Base-by-base conservation (phyloP, 1,140 invertebrate genomes). In the Papilio glaucus region DNA sequence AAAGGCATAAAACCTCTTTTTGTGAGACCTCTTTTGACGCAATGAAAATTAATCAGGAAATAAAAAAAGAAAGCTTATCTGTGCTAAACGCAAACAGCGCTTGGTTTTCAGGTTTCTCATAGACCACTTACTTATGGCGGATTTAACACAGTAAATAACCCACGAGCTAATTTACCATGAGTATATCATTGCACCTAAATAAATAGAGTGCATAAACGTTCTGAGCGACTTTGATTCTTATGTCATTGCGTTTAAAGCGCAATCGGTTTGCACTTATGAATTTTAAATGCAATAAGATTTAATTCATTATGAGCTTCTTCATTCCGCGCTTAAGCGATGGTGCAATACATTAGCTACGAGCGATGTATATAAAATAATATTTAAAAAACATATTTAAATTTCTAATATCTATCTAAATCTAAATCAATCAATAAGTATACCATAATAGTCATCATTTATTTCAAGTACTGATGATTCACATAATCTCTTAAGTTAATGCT, bases 161-260 rank as follows among this genome's bases (percentile, higher is more conserved):
- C 60, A 45, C 63, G 41, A 75, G 70, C 73, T 77, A 74, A 77
- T 75, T 75, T 38, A 63, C 73, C 69, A 53, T 78, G 81, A 81
- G 73, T 73, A 77, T 84, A 87, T 86, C 85, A 84, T 79, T 90
- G 85, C 88, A 90, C 88, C 88, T 90, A 90, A 90, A 80, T 84
- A 88, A 90, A 88, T 87, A 87, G 71, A 75, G 60, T 69, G 1
- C 18, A 10, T 26, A 70, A 78, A 61, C 53, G 13, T 39, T 37
- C 8, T 8, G 37, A 3, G 38, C 6, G 26, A 75, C 57, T 71
- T 75, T 85, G 29, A 60, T 74, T 69, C 73, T 49, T 83, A 82
- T 65, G 10, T 0, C 12, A 0, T n/a, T 15, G 7, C 0, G 7
- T 12, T 73, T 71, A 41, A 61, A 73, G 74, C 53, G 37, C 37